Evolutionary conservation across 1,140 invertebrate genomes (phyloP).

Genomic region (Andricus grossulariae): DNA sequence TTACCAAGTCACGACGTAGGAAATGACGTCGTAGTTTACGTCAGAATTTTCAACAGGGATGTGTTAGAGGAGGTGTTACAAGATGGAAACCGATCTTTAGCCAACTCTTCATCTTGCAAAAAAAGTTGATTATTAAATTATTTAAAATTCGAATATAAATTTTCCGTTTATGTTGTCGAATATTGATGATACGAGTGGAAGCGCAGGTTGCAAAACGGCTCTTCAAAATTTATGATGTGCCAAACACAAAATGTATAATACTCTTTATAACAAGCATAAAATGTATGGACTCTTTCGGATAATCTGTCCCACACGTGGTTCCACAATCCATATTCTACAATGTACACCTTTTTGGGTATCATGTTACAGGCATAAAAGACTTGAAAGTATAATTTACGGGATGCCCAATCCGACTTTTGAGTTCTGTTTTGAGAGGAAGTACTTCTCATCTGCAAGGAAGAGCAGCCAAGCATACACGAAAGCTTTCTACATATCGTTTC

Average conservation of each 20-base stretch:
- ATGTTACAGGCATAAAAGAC: constrained; percentile 2
- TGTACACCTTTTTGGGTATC: constrained; percentile 1
- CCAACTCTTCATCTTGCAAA: too few relatives aligned
- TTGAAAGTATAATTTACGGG: constrained; percentile 18
- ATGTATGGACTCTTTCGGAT: not conserved
- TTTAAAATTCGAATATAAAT: too few relatives aligned
- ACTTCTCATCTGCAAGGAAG: constrained; percentile 10
- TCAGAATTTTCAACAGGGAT: too few relatives aligned
- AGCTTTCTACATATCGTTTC: constrained; percentile 12
- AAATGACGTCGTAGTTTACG: too few relatives aligned
- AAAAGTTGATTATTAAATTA: too few relatives aligned
- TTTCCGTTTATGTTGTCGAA: too few relatives aligned
- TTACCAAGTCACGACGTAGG: too few relatives aligned
- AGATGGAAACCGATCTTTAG: too few relatives aligned
- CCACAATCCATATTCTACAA: not conserved
- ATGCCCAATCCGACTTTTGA: constrained; percentile 10
- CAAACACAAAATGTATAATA: not conserved
- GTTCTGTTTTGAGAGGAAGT: constrained; percentile 4
- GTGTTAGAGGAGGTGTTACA: too few relatives aligned
- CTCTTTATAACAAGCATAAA: constrained; percentile 1
- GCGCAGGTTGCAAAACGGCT: not conserved
- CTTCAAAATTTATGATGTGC: not conserved
- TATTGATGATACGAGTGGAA: not conserved
- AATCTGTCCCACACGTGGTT: not conserved
- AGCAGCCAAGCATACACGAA: not conserved